A percentile compares a stretch with the other conserved stretches of the same genome.
Evolutionary conservation across 2,888 invertebrate genomes (phyloP).

Genomic region (Temnothorax unifasciatus): DNA sequence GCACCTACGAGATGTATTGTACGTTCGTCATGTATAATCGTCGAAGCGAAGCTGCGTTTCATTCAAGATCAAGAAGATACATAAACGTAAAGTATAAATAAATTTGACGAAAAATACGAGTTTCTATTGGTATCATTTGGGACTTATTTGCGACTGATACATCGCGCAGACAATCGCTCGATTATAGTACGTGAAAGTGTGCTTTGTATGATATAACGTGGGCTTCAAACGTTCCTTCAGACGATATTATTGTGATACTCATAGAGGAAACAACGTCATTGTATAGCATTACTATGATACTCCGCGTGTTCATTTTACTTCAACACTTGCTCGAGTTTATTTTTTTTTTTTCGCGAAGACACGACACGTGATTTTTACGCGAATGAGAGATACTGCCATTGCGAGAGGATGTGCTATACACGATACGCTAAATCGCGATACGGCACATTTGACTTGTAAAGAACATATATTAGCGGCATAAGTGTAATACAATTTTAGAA

Average conservation of each 20-base stretch:
- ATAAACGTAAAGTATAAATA: slow-evolving; percentile 18
- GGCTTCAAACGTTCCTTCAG: slow-evolving; percentile 76
- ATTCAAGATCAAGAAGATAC: background rate
- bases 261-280: slow-evolving; percentile 63
- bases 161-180: slow-evolving; percentile 29
- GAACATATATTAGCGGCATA: slow-evolving; percentile 16
- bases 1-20: slow-evolving; percentile 23
- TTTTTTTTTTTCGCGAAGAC: background rate
- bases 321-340: slow-evolving; percentile 10
- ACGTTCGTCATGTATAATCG: slow-evolving; percentile 26
- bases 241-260: slow-evolving; percentile 79
- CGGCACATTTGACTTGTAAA: slow-evolving; percentile 20
- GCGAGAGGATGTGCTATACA: background rate
- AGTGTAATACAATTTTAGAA: slow-evolving; percentile 26
- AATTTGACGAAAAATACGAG: background rate
- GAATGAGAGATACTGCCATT: slow-evolving; percentile 13
- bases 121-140: slow-evolving; percentile 3
- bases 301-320: slow-evolving; percentile 33
- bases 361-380: slow-evolving; percentile 4
- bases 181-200: slow-evolving; percentile 56
- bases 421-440: slow-evolving; percentile 7
- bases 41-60: slow-evolving; percentile 36
- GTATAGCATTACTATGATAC: slow-evolving; percentile 35
- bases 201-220: slow-evolving; percentile 63
- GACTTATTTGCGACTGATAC: background rate